Base-by-base conservation (phyloP, 2,888 invertebrate genomes). In the Mechanitis mazaeus region DNA sequence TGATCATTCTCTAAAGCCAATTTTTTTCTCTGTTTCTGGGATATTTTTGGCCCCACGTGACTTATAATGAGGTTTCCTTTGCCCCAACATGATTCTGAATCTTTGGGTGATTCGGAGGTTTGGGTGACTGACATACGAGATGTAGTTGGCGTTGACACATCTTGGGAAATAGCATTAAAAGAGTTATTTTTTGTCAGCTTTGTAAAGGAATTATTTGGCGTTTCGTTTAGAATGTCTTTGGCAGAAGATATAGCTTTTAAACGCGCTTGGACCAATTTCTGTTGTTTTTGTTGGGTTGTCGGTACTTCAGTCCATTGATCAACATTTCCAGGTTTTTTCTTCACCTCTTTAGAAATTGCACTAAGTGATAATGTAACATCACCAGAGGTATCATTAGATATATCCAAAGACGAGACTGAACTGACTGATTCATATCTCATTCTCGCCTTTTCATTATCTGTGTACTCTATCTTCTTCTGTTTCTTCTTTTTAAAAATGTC, bases 21-120 rank as follows among this genome's bases (percentile, higher is more conserved):
- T 68, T 91, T 91, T 71, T 93, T 93, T 33, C 93, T 82, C 73
- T 93, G 92, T 67, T 93, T 93, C 71, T 93, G 94, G 1, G 93
- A 93, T 6, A 93, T 69, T 74, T 92, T 93, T n/a, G 90, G 87
- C 12, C 90, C 90, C 38, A 89, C 74, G 54, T 89, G 87, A 59
- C 75, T 90, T 45, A 90, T 85, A 20, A 84, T 71, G 4, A 90
- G 64, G 59, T 79, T 84, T 0, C 85, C 82, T 62, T 86, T 85
- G 3, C 82, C 79, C 62, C 69, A 65, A 61, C 80, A 81, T 64
- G 77, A 78, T 1, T 78, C 73, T 0, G 78, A 78, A 42, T 83
- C 83, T 69, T 84, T 83, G 0, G 87, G 87, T 0, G 87, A 88
- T 2, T 20, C 20, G 0, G 20, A 20, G 20, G 20, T 20, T 20